These are phyloP conservation scores for Psittacula derbiana DNA, from an alignment of 2,797 vertebrate species.

Conservation along the genomic window DNA sequence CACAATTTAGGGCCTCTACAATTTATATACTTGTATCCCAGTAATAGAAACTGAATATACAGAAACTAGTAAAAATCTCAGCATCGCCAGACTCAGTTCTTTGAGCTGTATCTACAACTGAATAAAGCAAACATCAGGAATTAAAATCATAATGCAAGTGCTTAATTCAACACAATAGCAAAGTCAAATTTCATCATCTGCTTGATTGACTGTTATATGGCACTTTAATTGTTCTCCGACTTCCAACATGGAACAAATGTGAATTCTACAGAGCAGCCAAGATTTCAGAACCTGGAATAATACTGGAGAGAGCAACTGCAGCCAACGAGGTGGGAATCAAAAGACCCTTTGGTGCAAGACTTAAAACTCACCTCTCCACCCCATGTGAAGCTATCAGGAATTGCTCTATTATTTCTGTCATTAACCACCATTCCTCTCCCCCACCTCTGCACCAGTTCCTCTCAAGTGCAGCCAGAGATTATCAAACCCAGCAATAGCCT, in stretches of 20 bases:
- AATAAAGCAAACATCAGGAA: conserved; percentile 15
- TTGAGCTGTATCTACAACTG: neutral
- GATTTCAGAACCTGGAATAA: conserved; percentile 15
- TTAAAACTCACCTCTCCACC: neutral
- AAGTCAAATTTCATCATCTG: conserved; percentile 48
- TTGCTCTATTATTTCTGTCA: conserved; percentile 68
- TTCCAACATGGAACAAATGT: neutral
- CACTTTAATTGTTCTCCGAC: neutral
- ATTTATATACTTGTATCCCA: neutral
- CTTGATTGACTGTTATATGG: conserved; percentile 26
- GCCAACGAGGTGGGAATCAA: neutral
- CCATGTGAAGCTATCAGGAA: conserved; percentile 47
- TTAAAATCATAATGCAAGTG: neutral
- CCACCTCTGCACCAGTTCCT: conserved; percentile 14
- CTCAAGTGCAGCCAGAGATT: conserved; percentile 67
- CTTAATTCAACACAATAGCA: conserved; percentile 26
- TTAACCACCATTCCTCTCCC: conserved; percentile 29
- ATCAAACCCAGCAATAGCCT: conserved; percentile 68
- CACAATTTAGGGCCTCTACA: neutral
- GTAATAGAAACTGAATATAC: neutral
- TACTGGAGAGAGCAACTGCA: neutral
- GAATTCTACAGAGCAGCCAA: neutral
- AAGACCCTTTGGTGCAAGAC: neutral
- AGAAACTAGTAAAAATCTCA: neutral
- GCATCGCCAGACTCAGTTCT: neutral